Base-by-base conservation (phyloP, 2,797 vertebrate genomes). In the Gila robusta region DNA sequence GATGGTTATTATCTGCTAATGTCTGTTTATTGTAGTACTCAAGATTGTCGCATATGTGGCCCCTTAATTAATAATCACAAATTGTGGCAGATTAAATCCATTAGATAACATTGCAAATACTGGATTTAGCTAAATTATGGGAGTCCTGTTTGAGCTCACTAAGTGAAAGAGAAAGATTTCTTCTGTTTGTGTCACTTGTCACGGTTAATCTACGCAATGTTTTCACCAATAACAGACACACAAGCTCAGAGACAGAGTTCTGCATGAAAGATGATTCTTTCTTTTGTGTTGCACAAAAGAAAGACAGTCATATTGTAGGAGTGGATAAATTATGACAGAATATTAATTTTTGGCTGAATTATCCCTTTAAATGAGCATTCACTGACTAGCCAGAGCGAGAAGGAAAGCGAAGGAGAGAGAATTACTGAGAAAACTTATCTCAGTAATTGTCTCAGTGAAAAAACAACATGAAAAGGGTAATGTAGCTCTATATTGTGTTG, bases 391-490 rank as follows among this genome's bases (percentile, higher is more conserved):
- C 32, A 91, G 86, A 81, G 56, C 81, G 10, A n/a, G 6, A 81
- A 83, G 59, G 59, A 74, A 79, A 6, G 70, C 37, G 77, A 88
- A 81, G 84, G 72, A 59, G n/a, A 26, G 78, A 91, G 91, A 90
- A 90, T 49, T 49, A 66, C 26, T 37, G 62, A 67, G 79, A 35
- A 66, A 81, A 69, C 79, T 23, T 8, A 52, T 81, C 79, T 49
- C 4, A 5, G 44, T 80, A 67, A 80, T 77, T 66, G 62, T 67
- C 64, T 67, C 1, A 0, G 80, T 39, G 32, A 81, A 70, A 87
- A 85, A 90, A 86, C 88, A 74, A 88, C 54, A 70, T 83, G 86
- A 81, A 88, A 85, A 19, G 21, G 64, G 78, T n/a, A 85, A 81
- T 17, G 74, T 37, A 21, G 77, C 67, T 66, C 9, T 47, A 26